A percentile compares a stretch with the other conserved stretches of the same genome.
Conservation (phyloP, 1,140 invertebrate genomes). For the Anastatus disparis region DNA sequence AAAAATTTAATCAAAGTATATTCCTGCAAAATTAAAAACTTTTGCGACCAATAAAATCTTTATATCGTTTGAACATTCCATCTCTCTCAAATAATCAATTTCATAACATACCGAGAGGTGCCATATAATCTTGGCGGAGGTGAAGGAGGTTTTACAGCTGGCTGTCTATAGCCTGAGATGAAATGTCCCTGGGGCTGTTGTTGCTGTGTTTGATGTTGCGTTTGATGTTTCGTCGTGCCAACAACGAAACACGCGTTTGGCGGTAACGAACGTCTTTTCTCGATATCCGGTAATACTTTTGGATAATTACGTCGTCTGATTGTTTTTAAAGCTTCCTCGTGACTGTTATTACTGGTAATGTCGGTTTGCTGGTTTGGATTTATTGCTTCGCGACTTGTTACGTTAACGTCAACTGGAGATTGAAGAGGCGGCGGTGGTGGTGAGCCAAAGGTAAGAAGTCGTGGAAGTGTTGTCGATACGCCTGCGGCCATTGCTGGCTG, state of each 20-base stretch:
- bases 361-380: conserved; percentile 33
- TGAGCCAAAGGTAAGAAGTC: conserved; percentile 14
- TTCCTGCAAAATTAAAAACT: too few relatives aligned
- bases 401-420: conserved; percentile 73
- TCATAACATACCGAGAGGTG: conserved; percentile 49
- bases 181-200: too few relatives aligned
- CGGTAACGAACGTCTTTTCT: conserved; percentile 61
- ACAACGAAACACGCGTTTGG: conserved; percentile 42
- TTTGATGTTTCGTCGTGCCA: neutral
- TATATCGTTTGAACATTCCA: too few relatives aligned
- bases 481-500: neutral
- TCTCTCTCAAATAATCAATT: too few relatives aligned
- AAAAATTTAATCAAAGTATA: too few relatives aligned
- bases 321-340: conserved; percentile 77
- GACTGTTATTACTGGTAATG: conserved; percentile 59
- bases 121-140: conserved; percentile 59
- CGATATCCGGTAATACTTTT: conserved; percentile 80
- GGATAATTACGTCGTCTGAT: conserved; percentile 83
- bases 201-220: too few relatives aligned
- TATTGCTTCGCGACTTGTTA: conserved; percentile 72
- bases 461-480: conserved; percentile 7
- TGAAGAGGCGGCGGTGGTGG: neutral
- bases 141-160: conserved; percentile 46
- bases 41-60: too few relatives aligned
- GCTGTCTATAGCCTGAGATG: neutral